A percentile compares a stretch with the other conserved stretches of the same genome.
phyloP scores from a whole-genome alignment of 2,113 vertebrate genomes.

The Brienomyrus longianalis region DNA sequence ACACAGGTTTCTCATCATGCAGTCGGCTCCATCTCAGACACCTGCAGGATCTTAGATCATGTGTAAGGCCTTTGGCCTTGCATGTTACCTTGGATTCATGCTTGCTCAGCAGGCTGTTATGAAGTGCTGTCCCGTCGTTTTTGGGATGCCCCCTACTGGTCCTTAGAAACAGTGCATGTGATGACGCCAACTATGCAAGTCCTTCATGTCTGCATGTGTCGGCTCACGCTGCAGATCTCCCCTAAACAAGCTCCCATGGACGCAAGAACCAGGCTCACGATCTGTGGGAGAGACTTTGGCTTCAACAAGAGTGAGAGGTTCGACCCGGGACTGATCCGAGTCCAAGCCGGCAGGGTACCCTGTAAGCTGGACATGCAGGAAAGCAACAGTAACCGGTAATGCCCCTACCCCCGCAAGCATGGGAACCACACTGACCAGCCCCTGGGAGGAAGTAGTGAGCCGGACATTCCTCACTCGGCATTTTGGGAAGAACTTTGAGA shows the following conservation, averaged over 20 bases:
- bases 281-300: constrained; percentile 87
- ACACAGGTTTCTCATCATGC: neutral
- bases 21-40: neutral
- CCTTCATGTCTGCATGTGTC: neutral
- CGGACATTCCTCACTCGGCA: too few species aligned
- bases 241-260: constrained; percentile 72
- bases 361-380: constrained; percentile 72
- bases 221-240: constrained; percentile 58
- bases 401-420: too few species aligned
- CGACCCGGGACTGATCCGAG: constrained; percentile 65
- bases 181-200: neutral
- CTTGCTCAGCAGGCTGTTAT: neutral
- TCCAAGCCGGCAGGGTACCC: constrained; percentile 68
- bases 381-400: constrained; percentile 75
- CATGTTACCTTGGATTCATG: neutral
- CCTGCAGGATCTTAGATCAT: neutral
- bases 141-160: constrained; percentile 17
- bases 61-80: neutral
- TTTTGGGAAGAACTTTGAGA: too few species aligned
- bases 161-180: neutral
- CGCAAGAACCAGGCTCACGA: constrained; percentile 71
- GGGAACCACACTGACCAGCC: too few species aligned
- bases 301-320: constrained; percentile 80
- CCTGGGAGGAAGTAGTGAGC: too few species aligned
- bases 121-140: neutral